Base-by-base conservation (phyloP, 2,888 invertebrate genomes). In the Drosophila pegasa region DNA sequence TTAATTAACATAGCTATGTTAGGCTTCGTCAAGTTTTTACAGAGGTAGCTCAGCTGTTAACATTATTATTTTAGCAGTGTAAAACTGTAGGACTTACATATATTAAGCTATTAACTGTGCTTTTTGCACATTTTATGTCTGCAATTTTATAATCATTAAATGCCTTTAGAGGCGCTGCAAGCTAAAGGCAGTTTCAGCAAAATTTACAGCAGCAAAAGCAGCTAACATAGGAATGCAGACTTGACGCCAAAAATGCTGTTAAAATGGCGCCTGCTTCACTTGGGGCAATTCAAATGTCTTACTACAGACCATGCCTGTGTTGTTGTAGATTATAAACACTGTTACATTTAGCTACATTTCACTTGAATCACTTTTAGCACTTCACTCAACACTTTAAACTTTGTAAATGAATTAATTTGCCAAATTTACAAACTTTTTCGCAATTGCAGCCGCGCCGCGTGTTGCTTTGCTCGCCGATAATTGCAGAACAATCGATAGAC, bases 211-310 rank as follows among this genome's bases (percentile, higher is more conserved):
- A 12, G 38, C 20, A 22, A 14, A 6, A 14, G 20, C 14, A 4
- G 25, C 6, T 4, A 8, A 22, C n/a, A 8, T 22, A 25, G 22
- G 27, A 71, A 40, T 25, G 18, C 31, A 54, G 16, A 41, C 25
- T 20, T 52, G 40, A 25, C 25, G 4, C 12, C 8, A 35, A 12
- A 31, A 31, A 18, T 18, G 9, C 6, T 16, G 16, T n/a, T 8
- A 38, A 22, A 14, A 29, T 12, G 18, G 10, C 12, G 8, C 18
- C 14, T 27, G 12, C n/a, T 20, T 8, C 18, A 10, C n/a, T 20
- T 40, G 10, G 16, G 25, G 55, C 8, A 29, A 0, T 6, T 0
- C 20, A 6, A 45, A n/a, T n/a, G 25, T 25, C 25, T 25, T 25
- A n/a, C n/a, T n/a, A n/a, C n/a, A n/a, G n/a, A n/a, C n/a, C n/a